Evolutionary conservation across 2,797 vertebrate genomes (phyloP).

Genomic region (Gymnoscopelus braueri): DNA sequence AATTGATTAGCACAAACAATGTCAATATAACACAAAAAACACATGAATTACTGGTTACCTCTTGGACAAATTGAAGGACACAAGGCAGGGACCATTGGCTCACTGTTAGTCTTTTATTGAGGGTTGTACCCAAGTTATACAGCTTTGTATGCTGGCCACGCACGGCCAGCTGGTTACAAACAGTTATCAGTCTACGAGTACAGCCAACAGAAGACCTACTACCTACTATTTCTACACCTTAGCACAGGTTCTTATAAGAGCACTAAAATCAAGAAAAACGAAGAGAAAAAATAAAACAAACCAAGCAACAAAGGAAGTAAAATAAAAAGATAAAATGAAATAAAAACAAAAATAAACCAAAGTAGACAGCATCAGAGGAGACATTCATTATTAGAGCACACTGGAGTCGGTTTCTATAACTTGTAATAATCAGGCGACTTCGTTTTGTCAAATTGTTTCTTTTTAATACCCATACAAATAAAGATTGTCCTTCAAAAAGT

Average conservation of each 20-base stretch:
- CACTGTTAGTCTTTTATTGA: conserved; percentile 86
- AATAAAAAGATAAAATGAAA: conserved; percentile 77
- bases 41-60: too few relatives aligned
- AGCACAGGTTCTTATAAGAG: conserved; percentile 84
- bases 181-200: conserved; percentile 87
- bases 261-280: conserved; percentile 80
- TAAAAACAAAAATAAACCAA: conserved; percentile 49
- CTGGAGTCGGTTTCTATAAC: conserved; percentile 82
- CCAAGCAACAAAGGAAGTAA: conserved; percentile 81
- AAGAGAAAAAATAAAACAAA: conserved; percentile 69
- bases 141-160: conserved; percentile 84
- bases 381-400: conserved; percentile 86
- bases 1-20: too few relatives aligned
- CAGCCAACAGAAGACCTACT: conserved; percentile 86
- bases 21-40: too few relatives aligned
- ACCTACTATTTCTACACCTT: conserved; percentile 81
- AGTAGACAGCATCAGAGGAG: conserved; percentile 82
- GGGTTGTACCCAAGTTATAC: conserved; percentile 88
- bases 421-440: conserved; percentile 80
- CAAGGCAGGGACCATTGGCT: conserved; percentile 8
- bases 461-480: conserved; percentile 84
- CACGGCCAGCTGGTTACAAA: conserved; percentile 84
- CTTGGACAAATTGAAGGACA: conserved; percentile 1
- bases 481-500: conserved; percentile 91
- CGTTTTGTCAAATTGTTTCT: conserved; percentile 68